These are phyloP conservation scores for Sceliomorpha sp. DNA, from an alignment of 2,888 invertebrate genomes.

Conservation along the genomic window DNA sequence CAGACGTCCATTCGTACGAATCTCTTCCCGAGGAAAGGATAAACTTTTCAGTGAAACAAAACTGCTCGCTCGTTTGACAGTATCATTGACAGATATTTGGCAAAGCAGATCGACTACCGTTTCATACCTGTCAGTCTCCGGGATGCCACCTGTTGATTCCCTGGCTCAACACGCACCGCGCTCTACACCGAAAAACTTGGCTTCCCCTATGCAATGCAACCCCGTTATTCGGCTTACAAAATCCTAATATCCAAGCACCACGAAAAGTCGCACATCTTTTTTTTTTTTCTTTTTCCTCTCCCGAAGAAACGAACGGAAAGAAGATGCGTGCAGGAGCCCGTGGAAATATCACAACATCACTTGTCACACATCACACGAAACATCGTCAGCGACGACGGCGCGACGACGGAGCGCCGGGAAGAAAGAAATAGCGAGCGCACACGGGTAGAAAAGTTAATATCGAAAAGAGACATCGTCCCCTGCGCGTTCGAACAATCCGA, in stretches of 20 bases:
- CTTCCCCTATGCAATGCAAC: not conserved
- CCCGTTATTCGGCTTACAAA: not conserved
- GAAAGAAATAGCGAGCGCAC: constrained; percentile 52
- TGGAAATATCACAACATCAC: not conserved
- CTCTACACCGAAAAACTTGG: not conserved
- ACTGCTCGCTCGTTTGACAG: not conserved
- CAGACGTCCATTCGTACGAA: not conserved
- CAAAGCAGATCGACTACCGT: not conserved
- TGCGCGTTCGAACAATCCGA: constrained; percentile 52
- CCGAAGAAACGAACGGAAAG: too few relatives aligned
- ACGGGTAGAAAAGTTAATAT: constrained; percentile 17
- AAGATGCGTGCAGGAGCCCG: too few relatives aligned
- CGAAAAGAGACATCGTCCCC: constrained; percentile 67
- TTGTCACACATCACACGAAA: constrained; percentile 3
- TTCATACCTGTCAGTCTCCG: constrained; percentile 67
- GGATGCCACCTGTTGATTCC: constrained; percentile 76
- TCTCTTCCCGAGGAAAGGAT: too few relatives aligned
- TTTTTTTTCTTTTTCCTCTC: too few relatives aligned
- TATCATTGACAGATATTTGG: not conserved
- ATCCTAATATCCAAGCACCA: too few relatives aligned
- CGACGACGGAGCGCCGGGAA: not conserved
- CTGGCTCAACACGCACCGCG: constrained; percentile 31
- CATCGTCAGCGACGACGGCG: not conserved
- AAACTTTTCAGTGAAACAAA: too few relatives aligned
- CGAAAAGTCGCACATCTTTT: too few relatives aligned